A percentile compares a stretch with the other conserved stretches of the same genome.
phyloP scores from a whole-genome alignment of 1,140 invertebrate genomes.

The Dendroctonus valens region DNA sequence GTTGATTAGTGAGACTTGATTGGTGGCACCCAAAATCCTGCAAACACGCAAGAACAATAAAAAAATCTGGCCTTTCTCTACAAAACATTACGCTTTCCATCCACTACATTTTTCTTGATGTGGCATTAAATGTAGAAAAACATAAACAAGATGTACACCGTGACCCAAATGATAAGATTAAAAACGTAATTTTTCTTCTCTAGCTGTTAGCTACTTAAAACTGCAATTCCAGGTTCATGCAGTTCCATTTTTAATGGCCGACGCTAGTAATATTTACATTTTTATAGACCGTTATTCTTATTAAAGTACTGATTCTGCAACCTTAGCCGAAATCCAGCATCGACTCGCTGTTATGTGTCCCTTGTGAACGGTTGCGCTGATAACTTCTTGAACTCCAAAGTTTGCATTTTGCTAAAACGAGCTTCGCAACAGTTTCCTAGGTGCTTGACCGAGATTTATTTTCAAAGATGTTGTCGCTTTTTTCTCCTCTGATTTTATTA shows the following conservation, averaged over 20 bases:
- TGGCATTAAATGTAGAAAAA: no score
- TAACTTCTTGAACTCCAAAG: conserved; percentile 29
- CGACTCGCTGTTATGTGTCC: conserved; percentile 23
- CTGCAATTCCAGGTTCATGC: background rate
- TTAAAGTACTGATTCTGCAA: conserved; percentile 24
- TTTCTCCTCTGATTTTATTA: conserved; percentile 1
- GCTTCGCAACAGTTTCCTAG: conserved; percentile 6
- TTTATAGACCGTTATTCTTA: conserved; percentile 23
- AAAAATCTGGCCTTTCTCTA: no score
- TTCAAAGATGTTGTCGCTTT: background rate
- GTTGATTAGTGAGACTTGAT: no score
- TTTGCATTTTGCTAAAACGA: conserved; percentile 27
- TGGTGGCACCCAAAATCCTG: no score
- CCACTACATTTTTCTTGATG: no score
- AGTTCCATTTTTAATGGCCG: conserved; percentile 1
- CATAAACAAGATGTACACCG: no score
- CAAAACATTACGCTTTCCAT: no score
- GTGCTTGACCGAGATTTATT: conserved; percentile 12
- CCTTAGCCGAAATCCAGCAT: conserved; percentile 11
- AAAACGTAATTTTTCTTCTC: no score
- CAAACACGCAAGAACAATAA: no score
- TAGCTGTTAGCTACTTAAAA: background rate
- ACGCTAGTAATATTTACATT: conserved; percentile 19
- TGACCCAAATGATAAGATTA: no score
- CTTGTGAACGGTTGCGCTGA: conserved; percentile 18